These are phyloP conservation scores for Hyposoter dolosus DNA, from an alignment of 2,888 invertebrate species.

Conservation along the genomic window DNA sequence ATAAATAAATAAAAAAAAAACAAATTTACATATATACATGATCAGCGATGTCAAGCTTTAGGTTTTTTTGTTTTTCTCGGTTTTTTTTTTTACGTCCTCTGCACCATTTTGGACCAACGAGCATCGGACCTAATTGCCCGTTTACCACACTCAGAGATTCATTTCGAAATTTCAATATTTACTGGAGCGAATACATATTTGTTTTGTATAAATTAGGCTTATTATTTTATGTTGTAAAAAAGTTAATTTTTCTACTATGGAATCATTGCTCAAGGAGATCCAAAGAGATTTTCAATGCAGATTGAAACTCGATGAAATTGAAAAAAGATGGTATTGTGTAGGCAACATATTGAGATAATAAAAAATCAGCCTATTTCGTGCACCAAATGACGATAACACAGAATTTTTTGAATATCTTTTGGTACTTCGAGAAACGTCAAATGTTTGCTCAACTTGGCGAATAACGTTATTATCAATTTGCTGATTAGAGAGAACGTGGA, in stretches of 20 bases:
- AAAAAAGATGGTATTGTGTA: not conserved
- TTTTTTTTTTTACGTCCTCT: conserved; percentile 21
- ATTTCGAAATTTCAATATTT: not conserved
- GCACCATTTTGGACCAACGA: conserved; percentile 58
- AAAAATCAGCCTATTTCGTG: not conserved
- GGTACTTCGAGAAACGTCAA: not conserved
- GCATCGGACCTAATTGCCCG: conserved; percentile 67
- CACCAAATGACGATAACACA: not conserved
- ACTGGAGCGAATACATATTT: not conserved
- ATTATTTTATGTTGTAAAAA: not conserved
- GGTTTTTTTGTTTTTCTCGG: conserved; percentile 37
- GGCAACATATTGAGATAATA: not conserved
- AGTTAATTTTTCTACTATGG: conserved; percentile 4
- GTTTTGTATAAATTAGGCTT: not conserved
- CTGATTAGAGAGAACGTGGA: not conserved
- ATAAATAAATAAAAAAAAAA: conserved; percentile 33
- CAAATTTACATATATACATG: conserved; percentile 70
- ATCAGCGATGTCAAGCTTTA: conserved; percentile 34
- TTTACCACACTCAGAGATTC: conserved; percentile 22
- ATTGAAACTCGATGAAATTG: not conserved
- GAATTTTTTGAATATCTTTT: not conserved
- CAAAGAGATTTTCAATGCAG: not conserved
- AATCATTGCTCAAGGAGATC: not conserved
- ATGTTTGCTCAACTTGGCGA: not conserved
- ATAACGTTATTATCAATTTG: not conserved